phyloP scores from a whole-genome alignment of 2,888 invertebrate species.

The Orthosia gracilis region DNA sequence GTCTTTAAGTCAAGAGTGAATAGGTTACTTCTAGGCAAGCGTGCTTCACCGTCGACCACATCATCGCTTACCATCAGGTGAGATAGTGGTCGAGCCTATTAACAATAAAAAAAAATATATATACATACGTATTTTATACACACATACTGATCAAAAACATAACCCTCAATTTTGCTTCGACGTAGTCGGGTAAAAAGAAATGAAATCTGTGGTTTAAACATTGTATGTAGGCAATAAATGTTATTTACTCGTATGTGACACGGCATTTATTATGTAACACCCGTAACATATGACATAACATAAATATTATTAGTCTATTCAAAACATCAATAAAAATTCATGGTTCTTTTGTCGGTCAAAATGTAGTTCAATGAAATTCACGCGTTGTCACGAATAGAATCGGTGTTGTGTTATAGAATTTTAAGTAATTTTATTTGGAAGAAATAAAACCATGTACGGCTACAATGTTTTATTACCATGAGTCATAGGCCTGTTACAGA shows the following conservation, averaged over 20 bases:
- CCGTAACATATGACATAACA: not conserved
- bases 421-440: conserved; percentile 12
- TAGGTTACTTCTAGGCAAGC: no score
- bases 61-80: no score
- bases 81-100: no score
- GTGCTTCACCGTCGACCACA: no score
- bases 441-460: not conserved
- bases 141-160: no score
- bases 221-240: no score
- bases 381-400: conserved; percentile 12
- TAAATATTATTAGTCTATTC: conserved; percentile 11
- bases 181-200: no score
- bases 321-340: conserved; percentile 40
- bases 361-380: conserved; percentile 33
- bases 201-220: no score
- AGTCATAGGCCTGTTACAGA: not conserved
- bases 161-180: no score
- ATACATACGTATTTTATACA: no score
- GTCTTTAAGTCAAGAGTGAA: no score
- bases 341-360: conserved; percentile 20
- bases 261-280: conserved; percentile 4
- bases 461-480: conserved; percentile 1
- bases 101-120: no score
- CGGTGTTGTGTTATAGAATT: conserved; percentile 9
- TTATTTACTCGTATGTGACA: not conserved